Conservation (phyloP, 2,888 invertebrate genomes). For the Cephus rjabovi region DNA sequence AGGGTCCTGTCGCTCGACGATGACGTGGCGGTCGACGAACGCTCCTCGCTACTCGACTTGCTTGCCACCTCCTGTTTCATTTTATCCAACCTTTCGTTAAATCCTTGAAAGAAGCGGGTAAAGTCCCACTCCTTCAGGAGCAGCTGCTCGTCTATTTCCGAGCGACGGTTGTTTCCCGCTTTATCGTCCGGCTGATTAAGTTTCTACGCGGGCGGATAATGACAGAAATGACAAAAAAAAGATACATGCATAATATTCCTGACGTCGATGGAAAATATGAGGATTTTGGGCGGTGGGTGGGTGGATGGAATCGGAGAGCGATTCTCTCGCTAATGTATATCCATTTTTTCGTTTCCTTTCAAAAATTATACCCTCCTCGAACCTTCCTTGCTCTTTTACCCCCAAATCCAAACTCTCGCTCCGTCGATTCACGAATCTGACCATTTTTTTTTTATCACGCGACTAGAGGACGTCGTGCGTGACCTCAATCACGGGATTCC, state of each 20-base stretch:
- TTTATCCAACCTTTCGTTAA: slow-evolving; percentile 64
- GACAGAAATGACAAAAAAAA: slow-evolving; percentile 30
- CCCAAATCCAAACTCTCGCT: too few species aligned
- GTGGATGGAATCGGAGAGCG: neutral
- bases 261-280: neutral
- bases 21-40: slow-evolving; percentile 36
- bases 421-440: neutral
- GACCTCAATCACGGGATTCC: neutral
- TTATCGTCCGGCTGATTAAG: slow-evolving; percentile 61
- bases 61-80: slow-evolving; percentile 65
- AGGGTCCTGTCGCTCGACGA: slow-evolving; percentile 49
- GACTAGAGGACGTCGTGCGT: neutral
- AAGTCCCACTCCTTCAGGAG: slow-evolving; percentile 90
- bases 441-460: neutral
- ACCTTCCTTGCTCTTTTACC: accelerated
- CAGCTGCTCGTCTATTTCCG: slow-evolving; percentile 81
- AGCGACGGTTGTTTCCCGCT: slow-evolving; percentile 60
- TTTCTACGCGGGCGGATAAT: slow-evolving; percentile 49
- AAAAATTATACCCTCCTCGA: too few species aligned
- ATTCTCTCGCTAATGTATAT: neutral
- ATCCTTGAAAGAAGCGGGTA: slow-evolving; percentile 81
- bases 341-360: neutral
- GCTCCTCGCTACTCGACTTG: slow-evolving; percentile 48
- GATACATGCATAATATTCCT: slow-evolving; percentile 20
- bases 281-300: neutral